These are phyloP conservation scores for Petrocephalus sullivani DNA, from an alignment of 2,797 vertebrate genomes.

Conservation along the genomic window DNA sequence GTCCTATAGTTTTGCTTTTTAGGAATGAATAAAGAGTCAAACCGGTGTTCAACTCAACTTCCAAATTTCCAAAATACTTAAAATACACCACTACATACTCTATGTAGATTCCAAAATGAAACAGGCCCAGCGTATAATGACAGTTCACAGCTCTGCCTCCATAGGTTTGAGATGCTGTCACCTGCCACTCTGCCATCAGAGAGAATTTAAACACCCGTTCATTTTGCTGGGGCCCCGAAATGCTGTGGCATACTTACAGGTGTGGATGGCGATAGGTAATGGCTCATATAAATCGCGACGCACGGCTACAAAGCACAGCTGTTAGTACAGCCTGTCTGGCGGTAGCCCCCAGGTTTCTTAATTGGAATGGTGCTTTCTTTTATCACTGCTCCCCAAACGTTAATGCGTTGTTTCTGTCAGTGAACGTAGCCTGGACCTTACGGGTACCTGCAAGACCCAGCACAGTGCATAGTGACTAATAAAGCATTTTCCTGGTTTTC, in stretches of 20 bases:
- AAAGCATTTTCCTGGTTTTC: conserved; percentile 58
- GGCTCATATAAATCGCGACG: neutral
- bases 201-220: neutral
- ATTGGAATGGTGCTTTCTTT: conserved; percentile 35
- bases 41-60: neutral
- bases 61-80: neutral
- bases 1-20: neutral
- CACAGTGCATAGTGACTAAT: conserved; percentile 47
- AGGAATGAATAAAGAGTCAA: neutral
- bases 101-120: neutral
- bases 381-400: conserved; percentile 40
- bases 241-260: neutral
- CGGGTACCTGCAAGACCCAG: conserved; percentile 33
- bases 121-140: neutral
- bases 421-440: conserved; percentile 43
- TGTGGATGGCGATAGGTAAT: neutral
- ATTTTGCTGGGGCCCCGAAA: neutral
- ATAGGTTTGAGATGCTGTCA: neutral
- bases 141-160: neutral
- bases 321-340: conserved; percentile 15
- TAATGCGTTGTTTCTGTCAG: conserved; percentile 48
- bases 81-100: neutral
- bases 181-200: neutral
- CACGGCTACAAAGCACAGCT: neutral
- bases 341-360: conserved; percentile 35